Evolutionary conservation across 2,888 invertebrate genomes (phyloP).

Genomic region (Acholoe squamosa): DNA sequence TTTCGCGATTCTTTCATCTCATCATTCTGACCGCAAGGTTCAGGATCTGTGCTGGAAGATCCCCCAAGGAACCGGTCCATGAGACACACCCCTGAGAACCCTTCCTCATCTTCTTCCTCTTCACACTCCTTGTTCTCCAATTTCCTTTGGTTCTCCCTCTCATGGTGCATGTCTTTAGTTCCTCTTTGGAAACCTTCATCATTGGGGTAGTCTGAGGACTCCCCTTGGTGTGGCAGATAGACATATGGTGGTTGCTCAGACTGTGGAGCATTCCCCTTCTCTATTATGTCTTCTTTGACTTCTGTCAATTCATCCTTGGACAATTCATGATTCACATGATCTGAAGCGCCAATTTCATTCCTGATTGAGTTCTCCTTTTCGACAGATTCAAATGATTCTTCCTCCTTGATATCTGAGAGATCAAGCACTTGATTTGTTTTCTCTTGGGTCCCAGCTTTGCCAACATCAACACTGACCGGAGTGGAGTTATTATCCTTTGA

Average conservation of each 20-base stretch:
- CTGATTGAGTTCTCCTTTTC: not conserved
- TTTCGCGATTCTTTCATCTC: not conserved
- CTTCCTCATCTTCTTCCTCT: not conserved
- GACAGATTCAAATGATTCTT: not conserved
- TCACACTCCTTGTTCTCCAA: not conserved
- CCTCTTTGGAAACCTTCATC: not conserved
- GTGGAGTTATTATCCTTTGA: too few relatives aligned
- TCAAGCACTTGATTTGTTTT: not conserved
- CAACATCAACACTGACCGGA: too few relatives aligned
- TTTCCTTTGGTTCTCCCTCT: not conserved
- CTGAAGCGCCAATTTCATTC: not conserved
- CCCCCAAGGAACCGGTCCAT: conserved; percentile 35
- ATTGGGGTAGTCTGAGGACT: not conserved
- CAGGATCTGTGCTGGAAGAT: not conserved
- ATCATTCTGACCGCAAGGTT: not conserved
- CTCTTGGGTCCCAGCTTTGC: too few relatives aligned
- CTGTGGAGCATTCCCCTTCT: not conserved
- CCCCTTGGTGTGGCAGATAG: conserved; percentile 25
- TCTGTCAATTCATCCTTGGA: not conserved
- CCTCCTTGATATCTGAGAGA: not conserved
- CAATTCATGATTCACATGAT: not conserved
- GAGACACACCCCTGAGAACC: not conserved
- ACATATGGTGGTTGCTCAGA: not conserved
- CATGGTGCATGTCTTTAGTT: not conserved
- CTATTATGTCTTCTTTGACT: not conserved